Evolutionary conservation across 1,140 invertebrate genomes (phyloP).

Genomic region (Uloborus diversus): DNA sequence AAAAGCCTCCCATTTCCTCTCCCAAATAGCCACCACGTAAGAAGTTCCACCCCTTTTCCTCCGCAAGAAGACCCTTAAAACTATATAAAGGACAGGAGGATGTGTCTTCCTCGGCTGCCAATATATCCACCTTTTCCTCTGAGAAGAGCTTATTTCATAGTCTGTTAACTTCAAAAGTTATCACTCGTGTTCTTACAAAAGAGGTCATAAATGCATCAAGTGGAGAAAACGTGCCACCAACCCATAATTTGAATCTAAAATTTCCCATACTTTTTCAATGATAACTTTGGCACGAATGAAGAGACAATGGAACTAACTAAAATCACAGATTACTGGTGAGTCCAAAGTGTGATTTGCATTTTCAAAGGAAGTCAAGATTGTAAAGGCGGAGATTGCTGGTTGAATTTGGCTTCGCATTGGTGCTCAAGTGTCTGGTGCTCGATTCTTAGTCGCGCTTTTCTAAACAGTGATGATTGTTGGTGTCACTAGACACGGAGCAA

Average conservation of each 20-base stretch:
- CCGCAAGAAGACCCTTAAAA: not conserved
- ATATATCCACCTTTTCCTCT: not conserved
- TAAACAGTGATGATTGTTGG: too few species aligned
- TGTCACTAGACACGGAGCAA: too few species aligned
- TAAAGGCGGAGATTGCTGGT: too few species aligned
- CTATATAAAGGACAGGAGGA: not conserved
- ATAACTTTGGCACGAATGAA: too few species aligned
- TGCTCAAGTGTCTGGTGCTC: too few species aligned
- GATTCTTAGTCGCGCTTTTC: too few species aligned
- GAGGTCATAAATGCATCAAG: not conserved
- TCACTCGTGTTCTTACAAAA: not conserved
- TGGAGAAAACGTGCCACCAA: not conserved
- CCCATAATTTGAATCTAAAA: not conserved
- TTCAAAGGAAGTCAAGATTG: too few species aligned
- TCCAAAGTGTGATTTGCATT: too few species aligned
- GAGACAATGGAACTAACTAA: too few species aligned
- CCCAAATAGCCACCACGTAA: not conserved
- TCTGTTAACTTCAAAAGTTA: slow-evolving; percentile 12
- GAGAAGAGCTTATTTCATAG: slow-evolving; percentile 3
- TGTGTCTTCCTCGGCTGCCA: not conserved
- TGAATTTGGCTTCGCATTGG: too few species aligned
- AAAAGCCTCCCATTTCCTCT: not conserved
- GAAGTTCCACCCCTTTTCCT: too few species aligned
- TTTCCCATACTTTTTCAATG: not conserved
- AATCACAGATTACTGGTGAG: too few species aligned